Conservation (phyloP, 2,113 vertebrate species). For the Vulpes lagopus region DNA sequence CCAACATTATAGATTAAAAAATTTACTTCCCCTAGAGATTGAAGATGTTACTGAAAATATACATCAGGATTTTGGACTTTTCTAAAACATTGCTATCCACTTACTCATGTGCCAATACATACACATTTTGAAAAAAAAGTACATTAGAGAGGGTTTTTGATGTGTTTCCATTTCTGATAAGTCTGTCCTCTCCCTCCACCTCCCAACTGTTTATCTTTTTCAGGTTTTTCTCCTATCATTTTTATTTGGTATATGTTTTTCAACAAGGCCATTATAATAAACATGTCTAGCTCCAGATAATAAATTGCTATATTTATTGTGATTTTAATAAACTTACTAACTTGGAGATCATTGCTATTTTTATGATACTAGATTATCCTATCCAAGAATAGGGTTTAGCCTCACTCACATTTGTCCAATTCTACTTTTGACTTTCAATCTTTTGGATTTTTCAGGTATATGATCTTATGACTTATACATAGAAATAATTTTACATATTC, state of each 20-base stretch:
- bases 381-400: neutral
- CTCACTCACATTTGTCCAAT: neutral
- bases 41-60: neutral
- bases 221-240: neutral
- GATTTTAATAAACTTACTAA: neutral
- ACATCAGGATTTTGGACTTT: neutral
- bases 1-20: neutral
- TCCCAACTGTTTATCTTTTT: neutral
- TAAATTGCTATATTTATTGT: neutral
- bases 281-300: neutral
- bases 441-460: neutral
- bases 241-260: neutral
- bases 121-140: neutral
- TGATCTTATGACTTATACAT: neutral
- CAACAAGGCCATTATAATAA: neutral
- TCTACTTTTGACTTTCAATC: neutral
- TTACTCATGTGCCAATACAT: neutral
- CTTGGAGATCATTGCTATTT: neutral
- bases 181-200: neutral
- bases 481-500: neutral
- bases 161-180: neutral
- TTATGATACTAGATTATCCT: neutral
- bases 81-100: neutral
- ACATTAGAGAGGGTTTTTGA: neutral
- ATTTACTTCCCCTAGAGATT: neutral